Conservation (phyloP, 2,888 invertebrate genomes). For the Smittia aterrima region DNA sequence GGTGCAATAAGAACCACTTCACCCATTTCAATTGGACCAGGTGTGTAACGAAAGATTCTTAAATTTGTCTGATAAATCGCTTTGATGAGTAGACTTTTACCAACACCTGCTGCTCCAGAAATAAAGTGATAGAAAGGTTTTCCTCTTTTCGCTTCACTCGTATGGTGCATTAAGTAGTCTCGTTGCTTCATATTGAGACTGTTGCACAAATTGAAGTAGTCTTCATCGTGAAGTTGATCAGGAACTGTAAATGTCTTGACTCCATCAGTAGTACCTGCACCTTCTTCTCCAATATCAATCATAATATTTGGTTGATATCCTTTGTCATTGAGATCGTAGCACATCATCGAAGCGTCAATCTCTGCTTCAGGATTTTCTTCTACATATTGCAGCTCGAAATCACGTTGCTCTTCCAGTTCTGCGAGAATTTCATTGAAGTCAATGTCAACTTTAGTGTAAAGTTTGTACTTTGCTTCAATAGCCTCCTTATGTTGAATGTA, state of each 20-base stretch:
- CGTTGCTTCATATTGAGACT: neutral
- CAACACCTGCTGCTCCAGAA: neutral
- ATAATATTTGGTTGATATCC: too few relatives aligned
- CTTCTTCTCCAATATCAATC: too few relatives aligned
- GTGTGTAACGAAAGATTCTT: too few relatives aligned
- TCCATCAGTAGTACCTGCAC: too few relatives aligned
- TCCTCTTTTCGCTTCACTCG: too few relatives aligned
- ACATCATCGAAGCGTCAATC: too few relatives aligned
- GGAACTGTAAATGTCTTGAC: too few relatives aligned
- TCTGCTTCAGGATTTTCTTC: too few relatives aligned
- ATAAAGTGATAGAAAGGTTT: neutral
- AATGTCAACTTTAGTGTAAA: neutral
- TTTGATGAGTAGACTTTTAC: neutral
- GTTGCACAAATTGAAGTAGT: too few relatives aligned
- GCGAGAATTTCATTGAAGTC: neutral
- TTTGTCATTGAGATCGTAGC: too few relatives aligned
- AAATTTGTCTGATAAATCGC: neutral
- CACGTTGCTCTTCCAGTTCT: neutral
- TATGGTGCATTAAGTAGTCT: neutral
- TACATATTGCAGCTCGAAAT: neutral
- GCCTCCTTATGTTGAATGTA: neutral
- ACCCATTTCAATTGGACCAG: neutral
- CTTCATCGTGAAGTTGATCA: too few relatives aligned
- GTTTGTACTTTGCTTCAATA: neutral
- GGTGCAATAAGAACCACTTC: slow-evolving; percentile 12